Evolutionary conservation across 2,797 vertebrate species (phyloP).

Genomic region (Hyperoplus immaculatus): DNA sequence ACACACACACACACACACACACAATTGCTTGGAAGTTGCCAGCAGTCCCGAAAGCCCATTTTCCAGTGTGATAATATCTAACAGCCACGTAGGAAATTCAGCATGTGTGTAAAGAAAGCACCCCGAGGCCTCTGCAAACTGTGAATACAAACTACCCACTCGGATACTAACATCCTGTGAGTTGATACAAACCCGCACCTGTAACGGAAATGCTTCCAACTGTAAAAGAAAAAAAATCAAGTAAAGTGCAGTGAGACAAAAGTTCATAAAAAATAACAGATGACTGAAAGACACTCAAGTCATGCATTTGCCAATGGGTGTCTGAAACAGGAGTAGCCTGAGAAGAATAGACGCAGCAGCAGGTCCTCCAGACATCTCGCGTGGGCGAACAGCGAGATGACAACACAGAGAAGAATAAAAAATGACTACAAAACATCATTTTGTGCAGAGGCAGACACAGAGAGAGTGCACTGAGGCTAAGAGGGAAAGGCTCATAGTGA

Average conservation of each 20-base stretch:
- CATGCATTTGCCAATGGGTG: slow-evolving; percentile 33
- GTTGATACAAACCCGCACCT: slow-evolving; percentile 32
- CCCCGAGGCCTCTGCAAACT: slow-evolving; percentile 52
- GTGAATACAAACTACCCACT: slow-evolving; percentile 62
- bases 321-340: slow-evolving; percentile 68
- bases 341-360: slow-evolving; percentile 51
- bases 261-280: slow-evolving; percentile 50
- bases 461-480: background rate
- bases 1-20: slow-evolving; percentile 37
- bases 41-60: slow-evolving; percentile 70
- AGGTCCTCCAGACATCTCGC: slow-evolving; percentile 46
- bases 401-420: slow-evolving; percentile 29
- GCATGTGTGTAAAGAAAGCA: slow-evolving; percentile 62
- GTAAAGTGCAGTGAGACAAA: slow-evolving; percentile 3
- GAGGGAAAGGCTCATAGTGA: slow-evolving; percentile 45
- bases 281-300: slow-evolving; percentile 41
- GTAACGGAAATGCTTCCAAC: slow-evolving; percentile 46
- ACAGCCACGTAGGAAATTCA: slow-evolving; percentile 75
- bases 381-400: slow-evolving; percentile 60
- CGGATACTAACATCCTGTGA: slow-evolving; percentile 50
- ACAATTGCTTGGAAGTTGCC: slow-evolving; percentile 59
- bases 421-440: slow-evolving; percentile 43
- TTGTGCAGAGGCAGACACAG: slow-evolving; percentile 15
- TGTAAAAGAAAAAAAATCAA: slow-evolving; percentile 31
- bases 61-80: slow-evolving; percentile 81